Conservation (phyloP, 1,140 invertebrate genomes). For the Oscheius sp. region DNA sequence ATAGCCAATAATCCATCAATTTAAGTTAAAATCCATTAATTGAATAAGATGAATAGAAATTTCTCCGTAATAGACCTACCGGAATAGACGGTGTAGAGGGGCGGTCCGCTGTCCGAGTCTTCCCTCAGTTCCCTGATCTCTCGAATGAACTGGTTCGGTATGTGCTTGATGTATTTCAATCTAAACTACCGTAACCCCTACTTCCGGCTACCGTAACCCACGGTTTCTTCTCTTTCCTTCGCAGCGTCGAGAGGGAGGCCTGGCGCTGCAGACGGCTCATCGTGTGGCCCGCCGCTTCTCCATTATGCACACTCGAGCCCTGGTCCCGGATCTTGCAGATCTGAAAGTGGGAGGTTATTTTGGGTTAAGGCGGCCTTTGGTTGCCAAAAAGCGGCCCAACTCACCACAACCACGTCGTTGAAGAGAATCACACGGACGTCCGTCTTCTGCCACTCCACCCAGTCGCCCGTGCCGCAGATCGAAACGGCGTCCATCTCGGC, state of each 20-base stretch:
- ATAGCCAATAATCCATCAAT: too few relatives aligned
- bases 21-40: too few relatives aligned
- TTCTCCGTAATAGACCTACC: too few relatives aligned
- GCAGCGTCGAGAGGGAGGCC: background rate
- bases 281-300: background rate
- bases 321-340: conserved; percentile 7
- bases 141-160: background rate
- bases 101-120: background rate
- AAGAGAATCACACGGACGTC: conserved; percentile 31
- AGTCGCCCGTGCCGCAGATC: conserved; percentile 15
- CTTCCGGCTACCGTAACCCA: too few relatives aligned
- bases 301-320: conserved; percentile 7
- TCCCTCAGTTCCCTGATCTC: background rate
- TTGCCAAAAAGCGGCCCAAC: background rate
- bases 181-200: background rate
- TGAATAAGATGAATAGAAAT: too few relatives aligned
- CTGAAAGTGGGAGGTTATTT: background rate
- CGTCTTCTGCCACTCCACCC: background rate
- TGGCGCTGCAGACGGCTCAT: background rate
- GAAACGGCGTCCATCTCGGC: conserved; percentile 27
- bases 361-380: background rate
- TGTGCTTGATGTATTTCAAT: conserved; percentile 1
- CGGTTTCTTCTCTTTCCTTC: background rate
- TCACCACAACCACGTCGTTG: conserved; percentile 39
- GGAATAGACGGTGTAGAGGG: background rate